A percentile compares a stretch with the other conserved stretches of the same genome.
phyloP scores from a whole-genome alignment of 2,888 invertebrate species.

The Mystacides longicornis region DNA sequence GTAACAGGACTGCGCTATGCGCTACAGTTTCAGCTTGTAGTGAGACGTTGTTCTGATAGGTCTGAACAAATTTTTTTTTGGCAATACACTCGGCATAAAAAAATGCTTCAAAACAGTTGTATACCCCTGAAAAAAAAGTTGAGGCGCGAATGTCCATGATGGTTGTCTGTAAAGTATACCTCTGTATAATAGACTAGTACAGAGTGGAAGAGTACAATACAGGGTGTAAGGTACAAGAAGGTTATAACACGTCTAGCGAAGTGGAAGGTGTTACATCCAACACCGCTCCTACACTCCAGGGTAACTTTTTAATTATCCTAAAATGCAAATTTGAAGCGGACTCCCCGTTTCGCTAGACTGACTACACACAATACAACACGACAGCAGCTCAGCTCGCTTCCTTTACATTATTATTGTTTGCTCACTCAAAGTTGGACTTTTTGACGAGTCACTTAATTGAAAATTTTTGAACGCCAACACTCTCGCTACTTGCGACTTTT shows the following conservation, averaged over 20 bases:
- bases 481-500: neutral
- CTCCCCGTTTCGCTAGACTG: slow-evolving; percentile 1
- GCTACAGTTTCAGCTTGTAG: no score
- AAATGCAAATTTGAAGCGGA: slow-evolving; percentile 21
- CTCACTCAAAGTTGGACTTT: neutral
- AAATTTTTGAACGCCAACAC: slow-evolving; percentile 5
- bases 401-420: slow-evolving; percentile 4
- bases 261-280: neutral
- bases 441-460: slow-evolving; percentile 15
- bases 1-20: no score
- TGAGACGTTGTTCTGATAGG: no score
- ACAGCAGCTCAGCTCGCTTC: neutral
- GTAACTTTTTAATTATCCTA: slow-evolving; percentile 25
- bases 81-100: no score
- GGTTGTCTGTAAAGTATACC: no score
- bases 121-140: neutral
- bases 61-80: no score
- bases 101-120: no score
- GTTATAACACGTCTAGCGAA: neutral
- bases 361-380: neutral
- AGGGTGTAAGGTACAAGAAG: neutral
- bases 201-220: neutral
- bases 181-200: neutral
- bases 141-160: neutral
- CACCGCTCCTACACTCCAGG: slow-evolving; percentile 3